phyloP scores from a whole-genome alignment of 2,113 vertebrate species.

The Poeciliopsis occidentalis region DNA sequence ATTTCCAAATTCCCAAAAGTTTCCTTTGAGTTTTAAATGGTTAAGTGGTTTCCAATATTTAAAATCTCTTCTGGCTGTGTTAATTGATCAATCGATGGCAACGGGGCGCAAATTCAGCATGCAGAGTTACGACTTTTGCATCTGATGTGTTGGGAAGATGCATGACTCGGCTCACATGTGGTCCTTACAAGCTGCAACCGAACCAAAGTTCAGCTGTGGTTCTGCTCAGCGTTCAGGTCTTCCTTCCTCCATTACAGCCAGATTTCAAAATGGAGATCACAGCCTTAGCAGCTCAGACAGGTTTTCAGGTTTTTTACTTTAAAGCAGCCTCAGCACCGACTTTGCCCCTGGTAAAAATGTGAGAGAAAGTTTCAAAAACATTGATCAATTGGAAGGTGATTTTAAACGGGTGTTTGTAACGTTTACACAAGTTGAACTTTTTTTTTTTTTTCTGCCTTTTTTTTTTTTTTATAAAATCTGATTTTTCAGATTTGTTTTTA shows the following conservation, averaged over 20 bases:
- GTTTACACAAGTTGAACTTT: too few species aligned
- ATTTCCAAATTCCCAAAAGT: not conserved
- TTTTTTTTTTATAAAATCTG: too few species aligned
- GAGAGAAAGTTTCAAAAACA: not conserved
- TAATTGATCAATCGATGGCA: not conserved
- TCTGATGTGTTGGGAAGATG: constrained; percentile 38
- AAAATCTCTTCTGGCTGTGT: constrained; percentile 10
- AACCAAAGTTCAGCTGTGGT: not conserved
- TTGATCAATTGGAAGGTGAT: too few species aligned
- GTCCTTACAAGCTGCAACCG: not conserved
- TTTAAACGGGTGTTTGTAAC: too few species aligned
- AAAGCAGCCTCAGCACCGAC: not conserved
- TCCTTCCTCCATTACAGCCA: not conserved
- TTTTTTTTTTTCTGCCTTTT: too few species aligned
- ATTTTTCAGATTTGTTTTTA: too few species aligned
- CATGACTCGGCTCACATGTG: constrained; percentile 41
- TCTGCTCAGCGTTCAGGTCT: too few species aligned
- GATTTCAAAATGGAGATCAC: not conserved
- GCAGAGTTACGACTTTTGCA: constrained; percentile 43
- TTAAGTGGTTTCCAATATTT: not conserved
- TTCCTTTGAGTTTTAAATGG: too few species aligned
- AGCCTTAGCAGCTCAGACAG: not conserved
- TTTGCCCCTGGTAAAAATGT: not conserved
- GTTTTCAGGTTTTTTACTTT: too few species aligned
- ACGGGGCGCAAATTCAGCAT: constrained; percentile 61